Base-by-base conservation (phyloP, 1,140 invertebrate genomes). In the Rhynchophorus ferrugineus region DNA sequence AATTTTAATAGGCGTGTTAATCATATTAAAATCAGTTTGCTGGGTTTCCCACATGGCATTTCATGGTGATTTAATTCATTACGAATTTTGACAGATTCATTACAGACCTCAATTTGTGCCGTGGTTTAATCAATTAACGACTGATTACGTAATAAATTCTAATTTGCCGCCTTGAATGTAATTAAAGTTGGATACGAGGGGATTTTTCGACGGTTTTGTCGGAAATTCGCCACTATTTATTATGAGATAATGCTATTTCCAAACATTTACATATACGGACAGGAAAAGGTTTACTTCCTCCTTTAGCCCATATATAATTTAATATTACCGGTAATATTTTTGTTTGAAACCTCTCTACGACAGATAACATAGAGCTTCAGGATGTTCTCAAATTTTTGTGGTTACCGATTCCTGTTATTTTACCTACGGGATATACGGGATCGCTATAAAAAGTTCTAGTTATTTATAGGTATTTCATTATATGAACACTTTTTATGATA, bases 301-400 rank as follows among this genome's bases (percentile, higher is more conserved):
- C n/a, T n/a, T n/a, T n/a, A n/a, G n/a, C n/a, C n/a, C n/a, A n/a
- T n/a, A n/a, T n/a, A n/a, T n/a, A n/a, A n/a, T n/a, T n/a, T n/a
- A n/a, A n/a, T n/a, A n/a, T n/a, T n/a, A n/a, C n/a, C n/a, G n/a
- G n/a, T n/a, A n/a, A n/a, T n/a, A 46, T 34, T 46, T 46, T 3
- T 22, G 21, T 6, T 3, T 11, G n/a, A 46, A 34, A 46, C 44
- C 44, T 14, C 17, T 8, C 20, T 11, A 22, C 37, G 1, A 6
- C 9, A 16, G 35, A 44, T 21, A 22, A 13, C 46, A 22, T 17
- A 14, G 21, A 46, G 16, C 17, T 35, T 34, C 16, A 46, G 44
- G 44, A 46, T 46, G 46, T 8, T 3, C n/a, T 48, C 35, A 20
- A 48, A 48, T 48, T 48, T 45, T 48, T 48, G 46, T 48, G 46